Evolutionary conservation across 1,140 invertebrate species (phyloP), one percentile per base, ranked within the genome.

Genomic region (Drosophila miranda): DNA sequence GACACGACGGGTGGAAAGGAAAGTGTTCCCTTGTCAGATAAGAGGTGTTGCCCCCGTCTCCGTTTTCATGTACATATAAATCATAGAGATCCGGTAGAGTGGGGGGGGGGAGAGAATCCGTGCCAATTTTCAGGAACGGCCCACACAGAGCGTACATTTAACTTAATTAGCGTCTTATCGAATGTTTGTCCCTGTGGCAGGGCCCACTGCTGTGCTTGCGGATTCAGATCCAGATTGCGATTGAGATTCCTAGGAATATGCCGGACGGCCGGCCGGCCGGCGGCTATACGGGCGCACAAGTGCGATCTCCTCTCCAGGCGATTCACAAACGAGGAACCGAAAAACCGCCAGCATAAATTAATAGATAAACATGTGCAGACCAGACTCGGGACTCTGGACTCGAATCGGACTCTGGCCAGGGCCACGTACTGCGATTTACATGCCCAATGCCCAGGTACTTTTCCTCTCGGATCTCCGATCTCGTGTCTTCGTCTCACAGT

Each of bases 311-410:
- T 45, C 13, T 52, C 9, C 34, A 13, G 34, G 60, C 59, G 67
- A 72, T 72, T 55, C 77, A 48, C 77, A 69, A 66, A 75, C 62
- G 48, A 70, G 67, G 64, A 80, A 62, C 59, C 59, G 23, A 26
- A 78, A 78, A 83, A 79, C 75, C 71, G 55, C 80, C 81, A 77
- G 81, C 81, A 84, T 84, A 84, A 84, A 84, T 84, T 84, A 84
- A 80, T 81, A 86, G 82, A 81, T 81, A 86, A 87, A 84, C 73
- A 75, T 79, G 80, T 78, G 74, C 79, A 77, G 34, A 38, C 34
- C 34, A 38, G 11, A 76, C 64, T 54, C 56, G 55, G 28, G 61
- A 26, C 62, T 54, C 64, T 42, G 62, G 61, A 48, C 67, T 46
- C 50, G 34, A 19, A 26, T 55, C 55, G 43, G 50, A 13, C 62